phyloP scores from a whole-genome alignment of 2,113 vertebrate species.

The Ceratotherium simum region DNA sequence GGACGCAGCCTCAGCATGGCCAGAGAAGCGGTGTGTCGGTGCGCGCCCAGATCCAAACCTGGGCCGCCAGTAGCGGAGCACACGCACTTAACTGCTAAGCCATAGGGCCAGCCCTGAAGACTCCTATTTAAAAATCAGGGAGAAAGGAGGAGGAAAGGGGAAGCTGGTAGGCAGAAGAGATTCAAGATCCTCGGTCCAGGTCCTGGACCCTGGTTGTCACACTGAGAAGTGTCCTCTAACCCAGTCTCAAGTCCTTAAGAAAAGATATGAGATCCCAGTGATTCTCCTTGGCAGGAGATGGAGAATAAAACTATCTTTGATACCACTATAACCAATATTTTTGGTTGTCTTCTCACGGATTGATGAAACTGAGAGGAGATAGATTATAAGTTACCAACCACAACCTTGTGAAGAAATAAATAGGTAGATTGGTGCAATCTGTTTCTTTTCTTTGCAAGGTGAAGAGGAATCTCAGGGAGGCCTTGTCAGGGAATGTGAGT shows the following conservation, averaged over 20 bases:
- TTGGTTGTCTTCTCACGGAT: not conserved
- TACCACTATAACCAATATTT: not conserved
- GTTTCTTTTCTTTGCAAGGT: constrained; percentile 1
- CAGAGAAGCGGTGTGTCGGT: no score
- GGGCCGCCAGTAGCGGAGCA: no score
- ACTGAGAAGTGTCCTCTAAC: not conserved
- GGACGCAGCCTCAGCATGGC: no score
- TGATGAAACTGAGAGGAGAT: not conserved
- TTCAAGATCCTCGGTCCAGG: not conserved
- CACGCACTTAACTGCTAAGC: no score
- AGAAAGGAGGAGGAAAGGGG: not conserved
- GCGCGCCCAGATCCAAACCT: no score
- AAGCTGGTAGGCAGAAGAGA: not conserved
- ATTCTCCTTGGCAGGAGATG: not conserved
- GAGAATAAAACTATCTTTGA: not conserved
- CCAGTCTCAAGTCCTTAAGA: not conserved
- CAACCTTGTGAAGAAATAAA: not conserved
- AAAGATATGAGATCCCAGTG: not conserved
- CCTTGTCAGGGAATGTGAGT: not conserved
- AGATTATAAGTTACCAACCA: not conserved
- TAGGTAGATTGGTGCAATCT: not conserved
- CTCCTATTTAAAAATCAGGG: not conserved
- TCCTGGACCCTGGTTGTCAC: not conserved
- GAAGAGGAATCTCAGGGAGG: not conserved
- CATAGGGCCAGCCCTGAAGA: not conserved